Evolutionary conservation across 2,113 vertebrate species (phyloP).

Genomic region (Gymnocephalus cernua): DNA sequence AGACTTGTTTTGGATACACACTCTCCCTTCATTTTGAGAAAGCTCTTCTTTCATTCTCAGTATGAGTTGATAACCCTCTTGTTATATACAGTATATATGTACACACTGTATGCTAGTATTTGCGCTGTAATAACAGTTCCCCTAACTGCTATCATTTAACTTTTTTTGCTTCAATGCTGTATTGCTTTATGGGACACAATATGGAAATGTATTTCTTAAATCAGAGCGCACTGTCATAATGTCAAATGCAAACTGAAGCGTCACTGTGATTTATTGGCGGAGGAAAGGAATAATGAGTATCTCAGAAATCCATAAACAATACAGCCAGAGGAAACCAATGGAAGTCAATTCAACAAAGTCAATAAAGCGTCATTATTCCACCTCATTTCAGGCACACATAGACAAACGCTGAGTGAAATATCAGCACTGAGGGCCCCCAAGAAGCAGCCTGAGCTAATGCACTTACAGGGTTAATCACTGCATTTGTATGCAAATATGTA

Average conservation of each 20-base stretch:
- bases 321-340: slow-evolving; percentile 49
- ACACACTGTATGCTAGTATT: slow-evolving; percentile 11
- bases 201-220: slow-evolving; percentile 50
- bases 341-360: slow-evolving; percentile 62
- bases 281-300: slow-evolving; percentile 19
- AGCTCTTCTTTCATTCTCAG: not conserved
- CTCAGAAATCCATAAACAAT: slow-evolving; percentile 52
- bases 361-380: slow-evolving; percentile 71
- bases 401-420: slow-evolving; percentile 58
- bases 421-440: slow-evolving; percentile 10
- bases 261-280: slow-evolving; percentile 47
- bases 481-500: slow-evolving; percentile 84
- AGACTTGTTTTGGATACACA: slow-evolving; percentile 9
- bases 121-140: slow-evolving; percentile 8
- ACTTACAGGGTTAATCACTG: slow-evolving; percentile 79
- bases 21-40: slow-evolving; percentile 7
- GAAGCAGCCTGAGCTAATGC: slow-evolving; percentile 64
- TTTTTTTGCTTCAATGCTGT: slow-evolving; percentile 32
- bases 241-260: slow-evolving; percentile 31
- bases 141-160: slow-evolving; percentile 38
- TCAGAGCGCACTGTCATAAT: slow-evolving; percentile 41
- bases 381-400: slow-evolving; percentile 61
- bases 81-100: slow-evolving; percentile 15
- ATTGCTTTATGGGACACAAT: slow-evolving; percentile 36
- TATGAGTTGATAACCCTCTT: slow-evolving; percentile 12